These are phyloP conservation scores for Volucella bombylans DNA, from an alignment of 2,888 invertebrate species.

Conservation along the genomic window DNA sequence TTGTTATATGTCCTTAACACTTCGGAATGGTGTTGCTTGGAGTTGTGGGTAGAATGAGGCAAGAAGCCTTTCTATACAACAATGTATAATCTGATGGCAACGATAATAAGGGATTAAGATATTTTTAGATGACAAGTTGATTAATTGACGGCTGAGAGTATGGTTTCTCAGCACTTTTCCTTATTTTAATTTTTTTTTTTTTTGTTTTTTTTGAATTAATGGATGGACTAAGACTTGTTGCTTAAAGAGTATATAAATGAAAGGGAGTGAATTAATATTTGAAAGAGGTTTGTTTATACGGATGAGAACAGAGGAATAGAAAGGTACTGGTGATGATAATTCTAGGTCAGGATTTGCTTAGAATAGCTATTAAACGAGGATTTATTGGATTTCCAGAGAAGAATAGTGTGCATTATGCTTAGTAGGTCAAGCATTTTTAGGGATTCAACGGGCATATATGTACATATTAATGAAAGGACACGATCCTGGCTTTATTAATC, in stretches of 20 bases:
- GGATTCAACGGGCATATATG: too few relatives aligned
- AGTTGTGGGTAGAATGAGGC: too few relatives aligned
- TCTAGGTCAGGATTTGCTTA: neutral
- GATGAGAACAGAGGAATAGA: conserved; percentile 4
- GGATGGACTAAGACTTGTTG: conserved; percentile 53
- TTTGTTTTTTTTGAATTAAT: conserved; percentile 36
- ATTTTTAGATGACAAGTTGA: conserved; percentile 63
- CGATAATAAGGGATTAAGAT: conserved; percentile 34
- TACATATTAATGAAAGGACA: too few relatives aligned
- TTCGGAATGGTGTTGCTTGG: too few relatives aligned
- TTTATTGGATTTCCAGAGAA: too few relatives aligned
- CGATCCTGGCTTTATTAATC: too few relatives aligned
- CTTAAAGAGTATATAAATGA: conserved; percentile 9
- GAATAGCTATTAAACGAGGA: too few relatives aligned
- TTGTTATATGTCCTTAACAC: too few relatives aligned
- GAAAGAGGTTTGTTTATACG: neutral
- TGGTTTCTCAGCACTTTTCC: conserved; percentile 18
- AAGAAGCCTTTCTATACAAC: neutral
- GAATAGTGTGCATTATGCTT: too few relatives aligned
- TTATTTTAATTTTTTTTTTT: too few relatives aligned
- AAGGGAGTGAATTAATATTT: conserved; percentile 32
- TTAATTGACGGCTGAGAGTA: conserved; percentile 59
- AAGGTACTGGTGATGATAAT: conserved; percentile 1
- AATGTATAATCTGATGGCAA: neutral
- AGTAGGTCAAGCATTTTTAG: too few relatives aligned